Evolutionary conservation across 2,113 vertebrate species (phyloP).

Genomic region (Tor tambroides): DNA sequence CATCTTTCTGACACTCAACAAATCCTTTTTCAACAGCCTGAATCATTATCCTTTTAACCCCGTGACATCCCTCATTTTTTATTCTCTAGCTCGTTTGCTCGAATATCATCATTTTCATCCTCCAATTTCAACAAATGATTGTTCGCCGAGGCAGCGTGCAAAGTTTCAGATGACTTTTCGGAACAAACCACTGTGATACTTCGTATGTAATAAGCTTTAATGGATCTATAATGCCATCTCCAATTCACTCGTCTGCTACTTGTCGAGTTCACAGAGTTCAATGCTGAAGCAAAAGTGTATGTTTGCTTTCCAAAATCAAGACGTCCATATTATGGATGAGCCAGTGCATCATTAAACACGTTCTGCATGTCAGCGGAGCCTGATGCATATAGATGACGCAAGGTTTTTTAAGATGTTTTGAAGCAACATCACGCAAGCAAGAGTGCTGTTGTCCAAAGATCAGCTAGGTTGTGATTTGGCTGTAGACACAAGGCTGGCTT

Average conservation of each 20-base stretch:
- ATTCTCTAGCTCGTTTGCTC: not conserved
- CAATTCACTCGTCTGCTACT: conserved; percentile 6
- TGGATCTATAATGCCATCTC: conserved; percentile 39
- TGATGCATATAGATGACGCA: not conserved
- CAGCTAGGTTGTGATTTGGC: not conserved
- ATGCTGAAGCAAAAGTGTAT: not conserved
- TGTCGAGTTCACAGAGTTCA: not conserved
- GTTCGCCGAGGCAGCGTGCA: not conserved
- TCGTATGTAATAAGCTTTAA: conserved; percentile 38
- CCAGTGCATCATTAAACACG: not conserved
- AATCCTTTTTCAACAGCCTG: conserved; percentile 34
- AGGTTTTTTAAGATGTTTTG: not conserved
- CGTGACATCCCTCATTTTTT: conserved; percentile 23
- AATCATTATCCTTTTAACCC: conserved; percentile 43
- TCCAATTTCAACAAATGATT: conserved; percentile 28
- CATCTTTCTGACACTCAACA: conserved; percentile 23
- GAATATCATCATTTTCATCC: conserved; percentile 20
- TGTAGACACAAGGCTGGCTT: not conserved
- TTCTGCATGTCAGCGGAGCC: not conserved
- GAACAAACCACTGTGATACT: conserved; percentile 1
- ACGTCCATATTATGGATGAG: not conserved
- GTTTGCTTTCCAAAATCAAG: conserved; percentile 42
- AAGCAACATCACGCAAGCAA: not conserved
- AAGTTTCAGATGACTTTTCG: conserved; percentile 29
- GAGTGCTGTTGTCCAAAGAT: not conserved